Percentiles rank a stretch among this genome's conserved stretches.
Conservation (phyloP, 2,888 invertebrate species). For the Tridacna crocea region DNA sequence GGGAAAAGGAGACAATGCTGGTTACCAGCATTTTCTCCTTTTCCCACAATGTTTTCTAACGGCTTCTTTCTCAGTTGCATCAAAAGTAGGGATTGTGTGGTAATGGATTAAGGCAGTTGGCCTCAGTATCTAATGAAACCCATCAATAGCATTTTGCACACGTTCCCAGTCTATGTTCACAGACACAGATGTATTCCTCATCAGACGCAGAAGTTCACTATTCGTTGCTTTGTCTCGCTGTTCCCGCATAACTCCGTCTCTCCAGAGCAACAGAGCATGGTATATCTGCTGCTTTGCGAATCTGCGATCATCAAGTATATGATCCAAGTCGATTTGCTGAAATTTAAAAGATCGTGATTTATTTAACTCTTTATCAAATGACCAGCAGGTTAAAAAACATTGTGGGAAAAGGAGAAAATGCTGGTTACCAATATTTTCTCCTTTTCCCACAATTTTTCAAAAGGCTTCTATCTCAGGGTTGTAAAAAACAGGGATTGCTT, state of each 20-base stretch:
- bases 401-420: not conserved
- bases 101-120: not conserved
- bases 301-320: conserved; percentile 8
- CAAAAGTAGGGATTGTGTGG: no score
- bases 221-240: conserved; percentile 6
- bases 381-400: not conserved
- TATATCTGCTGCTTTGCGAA: conserved; percentile 17
- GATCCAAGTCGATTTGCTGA: conserved; percentile 27
- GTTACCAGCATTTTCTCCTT: no score
- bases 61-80: no score
- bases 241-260: not conserved
- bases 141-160: conserved; percentile 40
- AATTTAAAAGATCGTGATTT: not conserved
- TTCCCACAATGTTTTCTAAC: no score
- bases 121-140: conserved; percentile 4
- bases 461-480: no score
- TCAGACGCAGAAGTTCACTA: not conserved
- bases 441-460: not conserved
- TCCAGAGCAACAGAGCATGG: conserved; percentile 28
- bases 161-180: conserved; percentile 40
- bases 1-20: no score
- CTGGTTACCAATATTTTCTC: not conserved
- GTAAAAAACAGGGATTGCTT: no score
- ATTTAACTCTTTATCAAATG: not conserved
- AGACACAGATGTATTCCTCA: conserved; percentile 8